Percentiles rank a stretch among this genome's conserved stretches.
phyloP scores from a whole-genome alignment of 2,113 vertebrate genomes.

The Hassar affinis region DNA sequence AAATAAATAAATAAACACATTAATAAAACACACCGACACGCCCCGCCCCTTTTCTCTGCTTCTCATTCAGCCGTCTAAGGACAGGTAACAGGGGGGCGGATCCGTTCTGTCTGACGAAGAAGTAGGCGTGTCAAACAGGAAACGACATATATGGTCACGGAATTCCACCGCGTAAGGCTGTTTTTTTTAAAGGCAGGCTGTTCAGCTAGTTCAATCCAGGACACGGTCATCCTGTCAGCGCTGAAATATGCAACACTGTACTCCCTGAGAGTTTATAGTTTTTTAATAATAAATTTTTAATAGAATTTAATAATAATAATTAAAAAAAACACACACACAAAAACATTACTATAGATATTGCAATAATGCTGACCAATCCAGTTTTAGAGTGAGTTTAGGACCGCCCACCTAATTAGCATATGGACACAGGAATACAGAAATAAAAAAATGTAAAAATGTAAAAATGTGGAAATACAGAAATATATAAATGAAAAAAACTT shows the following conservation, averaged over 20 bases:
- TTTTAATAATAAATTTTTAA: too few species aligned
- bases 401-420: too few species aligned
- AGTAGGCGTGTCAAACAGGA: background rate
- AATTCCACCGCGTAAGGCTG: background rate
- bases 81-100: constrained; percentile 24
- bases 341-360: background rate
- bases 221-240: background rate
- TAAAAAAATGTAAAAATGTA: too few species aligned
- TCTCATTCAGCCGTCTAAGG: constrained; percentile 10
- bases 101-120: background rate
- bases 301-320: background rate
- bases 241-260: too few species aligned
- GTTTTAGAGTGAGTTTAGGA: too few species aligned
- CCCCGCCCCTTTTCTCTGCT: constrained; percentile 37
- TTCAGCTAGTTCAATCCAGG: background rate
- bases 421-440: too few species aligned
- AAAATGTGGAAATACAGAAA: too few species aligned
- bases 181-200: background rate
- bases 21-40: constrained; percentile 14
- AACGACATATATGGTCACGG: constrained; percentile 3
- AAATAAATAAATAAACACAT: background rate
- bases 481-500: too few species aligned
- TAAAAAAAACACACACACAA: background rate
- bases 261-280: too few species aligned
- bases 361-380: background rate